Conservation (phyloP, 2,888 invertebrate genomes). For the Mactromeris polynyma region DNA sequence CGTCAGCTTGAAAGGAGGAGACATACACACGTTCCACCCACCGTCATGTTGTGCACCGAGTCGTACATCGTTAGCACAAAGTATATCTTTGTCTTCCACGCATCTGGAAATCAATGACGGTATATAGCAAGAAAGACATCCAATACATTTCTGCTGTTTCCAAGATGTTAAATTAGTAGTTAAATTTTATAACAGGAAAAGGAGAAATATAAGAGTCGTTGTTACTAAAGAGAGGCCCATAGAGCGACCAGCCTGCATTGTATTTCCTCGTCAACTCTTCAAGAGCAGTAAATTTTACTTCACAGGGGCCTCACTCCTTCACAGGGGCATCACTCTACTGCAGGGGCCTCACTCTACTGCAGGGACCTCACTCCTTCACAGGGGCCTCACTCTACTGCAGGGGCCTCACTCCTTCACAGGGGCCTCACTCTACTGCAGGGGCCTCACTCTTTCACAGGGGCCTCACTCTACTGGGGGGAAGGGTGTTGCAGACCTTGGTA, state of each 20-base stretch:
- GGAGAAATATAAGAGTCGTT: not conserved
- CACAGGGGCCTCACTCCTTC: no score
- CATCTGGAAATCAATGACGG: constrained; percentile 68
- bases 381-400: no score
- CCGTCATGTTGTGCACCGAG: constrained; percentile 85
- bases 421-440: no score
- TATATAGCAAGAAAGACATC: not conserved
- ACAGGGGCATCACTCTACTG: no score
- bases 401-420: no score
- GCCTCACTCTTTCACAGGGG: no score
- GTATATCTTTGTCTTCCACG: constrained; percentile 79
- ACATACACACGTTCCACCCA: constrained; percentile 86
- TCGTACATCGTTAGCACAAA: constrained; percentile 77
- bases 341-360: no score
- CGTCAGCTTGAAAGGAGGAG: constrained; percentile 78
- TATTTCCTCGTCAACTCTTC: not conserved
- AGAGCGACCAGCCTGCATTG: not conserved
- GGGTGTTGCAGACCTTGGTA: no score
- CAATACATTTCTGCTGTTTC: not conserved
- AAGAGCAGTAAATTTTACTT: no score
- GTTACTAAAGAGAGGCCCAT: not conserved
- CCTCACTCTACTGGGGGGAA: no score
- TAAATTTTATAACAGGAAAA: not conserved
- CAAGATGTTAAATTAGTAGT: not conserved
- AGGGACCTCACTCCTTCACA: no score